A percentile compares a stretch with the other conserved stretches of the same genome.
These are phyloP conservation scores for Sebastiscus albofasciatus DNA, from an alignment of 2,797 vertebrate species.

Conservation along the genomic window DNA sequence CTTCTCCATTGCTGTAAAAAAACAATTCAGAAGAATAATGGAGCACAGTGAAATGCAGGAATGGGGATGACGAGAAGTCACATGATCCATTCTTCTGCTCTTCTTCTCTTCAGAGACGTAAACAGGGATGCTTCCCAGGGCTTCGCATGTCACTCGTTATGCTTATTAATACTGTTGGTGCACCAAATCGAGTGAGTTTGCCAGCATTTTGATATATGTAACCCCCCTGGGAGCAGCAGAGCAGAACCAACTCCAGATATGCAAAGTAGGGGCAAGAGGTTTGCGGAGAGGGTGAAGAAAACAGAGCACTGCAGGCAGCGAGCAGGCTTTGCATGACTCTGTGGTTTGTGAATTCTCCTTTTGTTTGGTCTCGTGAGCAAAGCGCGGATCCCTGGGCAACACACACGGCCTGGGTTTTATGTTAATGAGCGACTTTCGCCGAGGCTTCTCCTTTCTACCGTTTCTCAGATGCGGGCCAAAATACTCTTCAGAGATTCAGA, in stretches of 20 bases:
- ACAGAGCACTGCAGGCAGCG: constrained; percentile 38
- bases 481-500: constrained; percentile 41
- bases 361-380: constrained; percentile 59
- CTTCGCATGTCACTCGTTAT: constrained; percentile 55
- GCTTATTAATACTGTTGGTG: constrained; percentile 59
- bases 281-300: constrained; percentile 47
- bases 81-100: constrained; percentile 24
- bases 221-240: constrained; percentile 32
- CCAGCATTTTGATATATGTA: constrained; percentile 56
- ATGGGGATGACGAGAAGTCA: constrained; percentile 56
- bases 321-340: constrained; percentile 44
- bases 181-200: constrained; percentile 60
- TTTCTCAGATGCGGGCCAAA: constrained; percentile 49
- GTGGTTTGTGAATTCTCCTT: constrained; percentile 53
- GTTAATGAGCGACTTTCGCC: constrained; percentile 60
- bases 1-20: constrained; percentile 13
- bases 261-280: constrained; percentile 54
- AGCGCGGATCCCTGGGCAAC: constrained; percentile 50
- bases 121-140: constrained; percentile 15
- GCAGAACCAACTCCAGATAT: constrained; percentile 38
- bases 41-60: constrained; percentile 22
- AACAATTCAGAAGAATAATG: constrained; percentile 37
- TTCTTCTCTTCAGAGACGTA: constrained; percentile 24
- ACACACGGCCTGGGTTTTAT: constrained; percentile 43
- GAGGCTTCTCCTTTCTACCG: constrained; percentile 49